Evolutionary conservation across 2,113 vertebrate species (phyloP), one percentile per base, ranked within the genome.

Genomic region (Actinemys pallida): DNA sequence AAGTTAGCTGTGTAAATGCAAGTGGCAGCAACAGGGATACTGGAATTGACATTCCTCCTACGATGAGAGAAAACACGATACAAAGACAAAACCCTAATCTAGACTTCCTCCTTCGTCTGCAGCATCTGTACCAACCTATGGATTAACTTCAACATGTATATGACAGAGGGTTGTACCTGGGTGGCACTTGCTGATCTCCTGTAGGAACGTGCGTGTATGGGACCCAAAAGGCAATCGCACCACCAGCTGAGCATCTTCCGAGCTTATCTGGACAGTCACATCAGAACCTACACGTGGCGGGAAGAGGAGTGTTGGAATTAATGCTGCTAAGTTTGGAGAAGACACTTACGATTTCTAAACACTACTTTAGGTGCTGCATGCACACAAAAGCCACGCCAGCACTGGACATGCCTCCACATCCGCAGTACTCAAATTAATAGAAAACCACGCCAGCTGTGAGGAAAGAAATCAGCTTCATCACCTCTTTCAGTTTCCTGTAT

Each of bases 221-320:
- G 99, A 99, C 14, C 99, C 99, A 49, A 99, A 99, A 1, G 99
- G 99, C 72, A 99, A 96, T 53, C 75, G 98, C 91, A 99, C 97
- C 10, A 97, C 84, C 42, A 99, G 92, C 1, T 93, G 97, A 7
- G 98, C 95, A 0, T 98, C 98, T 0, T 76, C 96, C 5, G 98
- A 98, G 31, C 94, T 97, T 27, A 99, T 94, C 96, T 92, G 98
- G 39, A 99, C 86, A 0, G 98, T 99, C 88, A 99, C 99, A 65
- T 99, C 99, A 3, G 99, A 98, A 56, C 99, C 99, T 99, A 11
- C 9, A 10, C 50, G 45, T 22, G 16, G 0, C 0, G 12, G 79
- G 29, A 85, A 53, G 27, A 62, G 22, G 39, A 53, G 12, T 78
- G 16, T 49, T 17, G 29, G 4, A 87, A 78, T 29, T 31, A 3